phyloP scores from a whole-genome alignment of 2,797 vertebrate genomes.

The Uromys caudimaculatus region DNA sequence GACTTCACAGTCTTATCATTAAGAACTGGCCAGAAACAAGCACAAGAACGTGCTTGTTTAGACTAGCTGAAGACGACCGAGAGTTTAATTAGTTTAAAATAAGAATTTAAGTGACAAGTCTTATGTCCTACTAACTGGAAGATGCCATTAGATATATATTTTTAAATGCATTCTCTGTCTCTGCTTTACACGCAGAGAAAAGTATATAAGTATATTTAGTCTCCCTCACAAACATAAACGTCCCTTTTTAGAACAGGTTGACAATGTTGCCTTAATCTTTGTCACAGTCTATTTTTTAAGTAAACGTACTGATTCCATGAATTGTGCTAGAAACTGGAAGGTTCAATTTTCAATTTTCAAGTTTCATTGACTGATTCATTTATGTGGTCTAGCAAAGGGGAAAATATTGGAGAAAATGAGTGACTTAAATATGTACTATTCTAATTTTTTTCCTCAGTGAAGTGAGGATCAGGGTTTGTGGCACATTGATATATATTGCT shows the following conservation, averaged over 20 bases:
- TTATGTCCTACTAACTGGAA: conserved; percentile 6
- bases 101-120: conserved; percentile 59
- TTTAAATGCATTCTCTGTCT: conserved; percentile 18
- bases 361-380: conserved; percentile 19
- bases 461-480: background rate
- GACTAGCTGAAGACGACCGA: conserved; percentile 58
- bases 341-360: conserved; percentile 21
- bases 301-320: conserved; percentile 30
- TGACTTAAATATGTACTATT: background rate
- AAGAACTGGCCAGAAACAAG: conserved; percentile 72
- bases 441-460: background rate
- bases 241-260: conserved; percentile 57
- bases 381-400: background rate
- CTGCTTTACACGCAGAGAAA: background rate
- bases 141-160: conserved; percentile 70
- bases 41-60: conserved; percentile 39
- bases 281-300: conserved; percentile 34
- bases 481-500: background rate
- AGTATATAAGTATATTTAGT: conserved; percentile 28
- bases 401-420: background rate
- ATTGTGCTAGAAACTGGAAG: conserved; percentile 1
- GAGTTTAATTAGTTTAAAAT: conserved; percentile 77
- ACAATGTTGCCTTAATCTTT: conserved; percentile 52
- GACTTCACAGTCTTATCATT: conserved; percentile 69
- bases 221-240: background rate